Conservation (phyloP, 2,797 vertebrate species). For the Acanthurus lineatus region DNA sequence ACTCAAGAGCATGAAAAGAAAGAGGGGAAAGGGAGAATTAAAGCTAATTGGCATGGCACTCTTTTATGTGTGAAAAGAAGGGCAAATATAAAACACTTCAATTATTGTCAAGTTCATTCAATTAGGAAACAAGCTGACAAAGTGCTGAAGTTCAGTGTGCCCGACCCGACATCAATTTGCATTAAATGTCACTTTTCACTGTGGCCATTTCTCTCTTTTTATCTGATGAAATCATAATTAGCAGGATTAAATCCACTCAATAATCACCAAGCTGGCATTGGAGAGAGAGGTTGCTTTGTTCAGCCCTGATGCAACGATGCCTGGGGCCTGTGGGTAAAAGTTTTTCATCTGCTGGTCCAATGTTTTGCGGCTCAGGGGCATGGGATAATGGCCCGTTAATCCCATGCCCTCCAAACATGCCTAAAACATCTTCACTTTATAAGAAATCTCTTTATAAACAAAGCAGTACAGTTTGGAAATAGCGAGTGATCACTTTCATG, state of each 20-base stretch:
- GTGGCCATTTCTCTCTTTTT: slow-evolving; percentile 55
- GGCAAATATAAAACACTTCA: slow-evolving; percentile 84
- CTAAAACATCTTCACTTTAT: neutral
- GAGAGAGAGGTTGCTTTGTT: slow-evolving; percentile 50
- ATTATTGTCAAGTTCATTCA: slow-evolving; percentile 84
- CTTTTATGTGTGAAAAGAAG: slow-evolving; percentile 93
- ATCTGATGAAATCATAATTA: slow-evolving; percentile 72
- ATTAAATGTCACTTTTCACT: slow-evolving; percentile 66
- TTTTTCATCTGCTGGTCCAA: neutral
- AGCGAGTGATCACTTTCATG: neutral
- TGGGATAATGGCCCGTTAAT: slow-evolving; percentile 1
- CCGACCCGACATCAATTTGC: slow-evolving; percentile 51
- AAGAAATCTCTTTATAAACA: slow-evolving; percentile 4
- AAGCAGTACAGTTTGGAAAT: neutral
- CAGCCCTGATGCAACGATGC: slow-evolving; percentile 17
- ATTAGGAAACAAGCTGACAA: slow-evolving; percentile 78
- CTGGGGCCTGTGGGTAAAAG: neutral
- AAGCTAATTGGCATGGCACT: slow-evolving; percentile 94
- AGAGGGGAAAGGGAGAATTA: slow-evolving; percentile 84
- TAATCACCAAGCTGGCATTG: slow-evolving; percentile 45
- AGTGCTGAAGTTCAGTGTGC: slow-evolving; percentile 74
- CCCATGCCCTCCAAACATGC: neutral
- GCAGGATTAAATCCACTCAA: slow-evolving; percentile 63
- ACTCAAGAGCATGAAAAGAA: slow-evolving; percentile 90
- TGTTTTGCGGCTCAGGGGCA: slow-evolving; percentile 7